Evolutionary conservation across 1,140 invertebrate genomes (phyloP).

Genomic region (Dysdera silvatica): DNA sequence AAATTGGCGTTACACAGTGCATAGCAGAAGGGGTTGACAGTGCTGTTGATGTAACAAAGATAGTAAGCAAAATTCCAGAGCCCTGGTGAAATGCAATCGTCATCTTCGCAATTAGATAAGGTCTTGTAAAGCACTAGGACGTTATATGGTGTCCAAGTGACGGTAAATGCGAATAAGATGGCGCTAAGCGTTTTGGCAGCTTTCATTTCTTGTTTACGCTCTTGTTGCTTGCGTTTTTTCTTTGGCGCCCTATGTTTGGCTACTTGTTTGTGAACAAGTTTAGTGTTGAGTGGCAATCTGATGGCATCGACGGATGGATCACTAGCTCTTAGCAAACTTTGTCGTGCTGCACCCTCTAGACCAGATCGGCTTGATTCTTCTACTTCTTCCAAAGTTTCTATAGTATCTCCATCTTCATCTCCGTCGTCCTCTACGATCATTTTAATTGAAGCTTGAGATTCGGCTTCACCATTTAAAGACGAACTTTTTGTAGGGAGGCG

Average conservation of each 20-base stretch:
- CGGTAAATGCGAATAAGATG: conserved; percentile 93
- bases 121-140: conserved; percentile 84
- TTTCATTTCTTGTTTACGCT: conserved; percentile 95
- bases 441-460: conserved; percentile 61
- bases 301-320: conserved; percentile 54
- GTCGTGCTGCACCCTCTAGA: not conserved
- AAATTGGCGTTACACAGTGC: conserved; percentile 96
- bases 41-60: conserved; percentile 89
- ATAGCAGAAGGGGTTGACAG: conserved; percentile 73
- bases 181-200: conserved; percentile 97
- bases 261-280: conserved; percentile 71
- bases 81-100: conserved; percentile 63
- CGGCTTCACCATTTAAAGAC: conserved; percentile 41
- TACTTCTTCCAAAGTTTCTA: not conserved
- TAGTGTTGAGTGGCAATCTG: conserved; percentile 71
- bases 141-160: conserved; percentile 99
- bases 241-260: conserved; percentile 40
- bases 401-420: conserved; percentile 1
- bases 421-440: conserved; percentile 63
- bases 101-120: conserved; percentile 68
- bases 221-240: conserved; percentile 79
- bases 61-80: conserved; percentile 97
- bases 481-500: conserved; percentile 56
- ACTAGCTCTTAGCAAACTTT: conserved; percentile 8
- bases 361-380: not conserved